Evolutionary conservation across 2,888 invertebrate species (phyloP).

Genomic region (Acanthosepion pharaonis): DNA sequence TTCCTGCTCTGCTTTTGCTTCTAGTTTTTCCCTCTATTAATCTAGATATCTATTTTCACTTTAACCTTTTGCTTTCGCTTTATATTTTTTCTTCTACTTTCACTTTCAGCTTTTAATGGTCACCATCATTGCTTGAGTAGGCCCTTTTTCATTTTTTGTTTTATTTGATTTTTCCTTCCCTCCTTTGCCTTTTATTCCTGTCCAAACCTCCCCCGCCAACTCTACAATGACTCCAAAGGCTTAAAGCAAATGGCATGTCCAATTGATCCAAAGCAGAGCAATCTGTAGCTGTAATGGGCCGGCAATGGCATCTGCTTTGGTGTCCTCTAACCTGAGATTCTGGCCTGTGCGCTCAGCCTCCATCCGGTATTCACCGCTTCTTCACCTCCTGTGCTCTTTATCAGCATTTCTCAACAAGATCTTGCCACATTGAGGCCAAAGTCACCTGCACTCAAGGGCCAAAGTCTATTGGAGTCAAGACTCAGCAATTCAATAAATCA

Average conservation of each 20-base stretch:
- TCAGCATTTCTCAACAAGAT: background rate
- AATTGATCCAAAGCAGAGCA: background rate
- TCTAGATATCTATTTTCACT: background rate
- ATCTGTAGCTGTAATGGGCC: conserved; percentile 1
- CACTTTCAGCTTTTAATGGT: no score
- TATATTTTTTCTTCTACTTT: no score
- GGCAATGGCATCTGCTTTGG: conserved; percentile 18
- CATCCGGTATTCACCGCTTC: background rate
- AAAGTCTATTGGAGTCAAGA: conserved; percentile 21
- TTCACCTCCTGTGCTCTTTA: background rate
- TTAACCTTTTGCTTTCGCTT: background rate
- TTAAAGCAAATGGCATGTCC: conserved; percentile 33
- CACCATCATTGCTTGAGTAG: no score
- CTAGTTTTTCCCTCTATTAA: background rate
- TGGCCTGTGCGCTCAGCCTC: background rate
- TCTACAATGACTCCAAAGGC: background rate
- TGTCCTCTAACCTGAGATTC: background rate
- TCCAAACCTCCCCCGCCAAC: background rate
- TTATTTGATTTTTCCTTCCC: background rate
- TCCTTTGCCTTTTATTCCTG: background rate
- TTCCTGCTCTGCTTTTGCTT: background rate
- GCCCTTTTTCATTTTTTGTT: no score
- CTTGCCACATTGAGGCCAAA: background rate
- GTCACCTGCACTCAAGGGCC: conserved; percentile 9
- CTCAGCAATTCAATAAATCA: background rate